Conservation (phyloP, 2,797 vertebrate genomes). For the Macrochelys suwanniensis region DNA sequence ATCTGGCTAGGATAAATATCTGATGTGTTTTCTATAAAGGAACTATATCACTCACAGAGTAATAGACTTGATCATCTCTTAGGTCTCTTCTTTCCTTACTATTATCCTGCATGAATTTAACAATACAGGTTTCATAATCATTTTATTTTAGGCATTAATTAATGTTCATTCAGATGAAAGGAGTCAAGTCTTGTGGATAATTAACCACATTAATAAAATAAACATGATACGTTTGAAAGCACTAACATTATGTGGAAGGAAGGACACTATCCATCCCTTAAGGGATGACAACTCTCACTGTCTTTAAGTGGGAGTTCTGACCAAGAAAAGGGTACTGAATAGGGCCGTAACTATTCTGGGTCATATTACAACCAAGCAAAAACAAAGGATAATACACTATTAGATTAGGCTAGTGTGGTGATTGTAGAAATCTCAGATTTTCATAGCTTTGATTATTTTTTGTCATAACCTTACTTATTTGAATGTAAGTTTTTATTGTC, state of each 20-base stretch:
- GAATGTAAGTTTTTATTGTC: background rate
- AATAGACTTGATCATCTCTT: background rate
- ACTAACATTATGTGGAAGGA: background rate
- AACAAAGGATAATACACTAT: background rate
- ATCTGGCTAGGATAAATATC: background rate
- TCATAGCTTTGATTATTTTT: background rate
- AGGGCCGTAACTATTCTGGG: conserved; percentile 4
- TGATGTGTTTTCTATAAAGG: background rate
- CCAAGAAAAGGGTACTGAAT: background rate
- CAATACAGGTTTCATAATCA: background rate
- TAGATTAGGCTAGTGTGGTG: too few relatives aligned
- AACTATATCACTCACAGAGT: background rate
- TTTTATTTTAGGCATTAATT: background rate
- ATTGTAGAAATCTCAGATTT: background rate
- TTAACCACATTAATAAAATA: background rate
- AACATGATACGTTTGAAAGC: background rate
- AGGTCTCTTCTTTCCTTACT: background rate
- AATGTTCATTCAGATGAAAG: background rate
- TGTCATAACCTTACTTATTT: background rate
- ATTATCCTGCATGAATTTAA: conserved; percentile 8
- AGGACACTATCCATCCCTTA: background rate
- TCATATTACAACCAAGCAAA: conserved; percentile 14
- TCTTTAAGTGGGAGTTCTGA: background rate
- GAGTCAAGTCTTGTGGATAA: conserved; percentile 5
- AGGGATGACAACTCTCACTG: background rate